A percentile compares a stretch with the other conserved stretches of the same genome.
These are phyloP conservation scores for Melieria omissa DNA, from an alignment of 2,888 invertebrate species.

Conservation along the genomic window DNA sequence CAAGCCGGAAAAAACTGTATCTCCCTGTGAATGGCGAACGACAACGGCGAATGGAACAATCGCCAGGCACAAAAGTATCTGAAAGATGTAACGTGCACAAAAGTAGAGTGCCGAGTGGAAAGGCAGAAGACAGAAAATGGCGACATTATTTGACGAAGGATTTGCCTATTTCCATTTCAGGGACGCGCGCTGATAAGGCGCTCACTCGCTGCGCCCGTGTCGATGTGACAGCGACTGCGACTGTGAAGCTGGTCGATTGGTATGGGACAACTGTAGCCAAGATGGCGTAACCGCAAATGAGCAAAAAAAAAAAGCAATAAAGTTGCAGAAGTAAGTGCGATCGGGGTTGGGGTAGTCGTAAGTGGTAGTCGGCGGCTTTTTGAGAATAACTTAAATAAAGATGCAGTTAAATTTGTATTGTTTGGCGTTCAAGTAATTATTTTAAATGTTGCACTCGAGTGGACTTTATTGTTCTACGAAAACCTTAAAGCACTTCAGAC, in stretches of 20 bases:
- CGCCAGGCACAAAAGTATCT: slow-evolving; percentile 40
- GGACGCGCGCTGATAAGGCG: slow-evolving; percentile 45
- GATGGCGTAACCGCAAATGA: slow-evolving; percentile 1
- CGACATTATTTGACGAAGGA: slow-evolving; percentile 58
- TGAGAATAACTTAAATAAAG: no score
- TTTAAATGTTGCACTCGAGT: no score
- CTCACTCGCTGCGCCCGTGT: no score
- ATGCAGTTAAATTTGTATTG: no score
- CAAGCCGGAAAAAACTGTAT: slow-evolving; percentile 37
- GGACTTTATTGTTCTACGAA: no score
- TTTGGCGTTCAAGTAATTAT: no score
- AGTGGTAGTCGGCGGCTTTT: no score
- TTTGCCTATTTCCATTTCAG: slow-evolving; percentile 58
- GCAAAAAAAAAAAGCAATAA: slow-evolving; percentile 11
- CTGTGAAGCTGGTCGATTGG: background rate
- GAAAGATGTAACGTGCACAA: slow-evolving; percentile 32
- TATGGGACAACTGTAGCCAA: slow-evolving; percentile 1
- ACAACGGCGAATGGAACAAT: slow-evolving; percentile 25
- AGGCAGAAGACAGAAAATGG: slow-evolving; percentile 52
- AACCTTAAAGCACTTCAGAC: no score
- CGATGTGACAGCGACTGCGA: no score
- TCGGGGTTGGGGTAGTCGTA: rapidly evolving
- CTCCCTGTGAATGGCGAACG: slow-evolving; percentile 35
- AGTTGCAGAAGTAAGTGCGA: background rate
- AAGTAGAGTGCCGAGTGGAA: slow-evolving; percentile 11